phyloP scores from a whole-genome alignment of 2,113 vertebrate genomes.

The mouse (Mus musculus) region DNA sequence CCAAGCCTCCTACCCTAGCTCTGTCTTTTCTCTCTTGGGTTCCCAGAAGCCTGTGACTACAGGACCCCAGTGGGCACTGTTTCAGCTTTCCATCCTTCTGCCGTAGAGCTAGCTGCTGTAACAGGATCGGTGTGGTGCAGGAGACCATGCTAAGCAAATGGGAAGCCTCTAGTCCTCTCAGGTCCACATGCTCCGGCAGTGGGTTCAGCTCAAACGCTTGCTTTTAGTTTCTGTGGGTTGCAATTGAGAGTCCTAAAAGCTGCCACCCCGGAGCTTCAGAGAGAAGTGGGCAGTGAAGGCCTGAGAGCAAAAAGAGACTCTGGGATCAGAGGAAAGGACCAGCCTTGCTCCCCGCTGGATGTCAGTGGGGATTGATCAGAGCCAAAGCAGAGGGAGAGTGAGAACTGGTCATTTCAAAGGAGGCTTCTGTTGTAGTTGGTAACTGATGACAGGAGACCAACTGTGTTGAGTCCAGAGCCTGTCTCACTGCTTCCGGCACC shows the following conservation, averaged over 20 bases:
- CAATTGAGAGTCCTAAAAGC: not conserved
- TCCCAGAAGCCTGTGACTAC: not conserved
- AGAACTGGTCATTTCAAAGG: not conserved
- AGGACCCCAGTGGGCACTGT: not conserved
- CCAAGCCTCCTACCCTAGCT: no score
- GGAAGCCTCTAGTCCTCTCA: constrained; percentile 13
- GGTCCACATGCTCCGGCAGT: not conserved
- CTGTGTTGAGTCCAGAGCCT: not conserved
- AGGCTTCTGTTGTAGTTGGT: not conserved
- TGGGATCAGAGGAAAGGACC: not conserved
- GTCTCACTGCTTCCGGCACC: not conserved
- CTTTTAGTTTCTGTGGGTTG: constrained; percentile 6
- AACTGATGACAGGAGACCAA: not conserved
- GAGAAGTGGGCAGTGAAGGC: not conserved
- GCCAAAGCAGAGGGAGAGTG: not conserved
- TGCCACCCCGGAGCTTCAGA: not conserved
- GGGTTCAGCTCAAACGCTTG: not conserved
- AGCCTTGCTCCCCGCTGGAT: not conserved
- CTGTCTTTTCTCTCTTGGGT: constrained; percentile 40
- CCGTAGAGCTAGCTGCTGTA: not conserved
- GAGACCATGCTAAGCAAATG: not conserved
- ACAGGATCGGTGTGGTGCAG: fast-evolving
- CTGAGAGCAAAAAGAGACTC: not conserved
- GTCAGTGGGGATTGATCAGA: not conserved
- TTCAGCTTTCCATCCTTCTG: not conserved